These are phyloP conservation scores for Aphrophora alni DNA, from an alignment of 2,888 invertebrate species.

Conservation along the genomic window DNA sequence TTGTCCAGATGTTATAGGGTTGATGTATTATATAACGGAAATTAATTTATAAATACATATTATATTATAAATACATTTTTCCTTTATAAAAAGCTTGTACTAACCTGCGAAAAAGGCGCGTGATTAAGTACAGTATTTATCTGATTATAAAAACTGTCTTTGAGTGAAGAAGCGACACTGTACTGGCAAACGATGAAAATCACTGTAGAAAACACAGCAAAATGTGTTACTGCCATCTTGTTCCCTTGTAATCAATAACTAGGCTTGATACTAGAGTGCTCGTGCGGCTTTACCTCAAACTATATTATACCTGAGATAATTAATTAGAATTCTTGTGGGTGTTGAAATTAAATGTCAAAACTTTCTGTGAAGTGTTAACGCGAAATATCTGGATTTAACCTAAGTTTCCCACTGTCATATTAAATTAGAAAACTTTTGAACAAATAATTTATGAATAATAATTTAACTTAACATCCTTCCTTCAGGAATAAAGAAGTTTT, in stretches of 20 bases:
- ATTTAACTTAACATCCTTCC: no score
- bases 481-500: no score
- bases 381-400: no score
- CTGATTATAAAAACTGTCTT: slow-evolving; percentile 42
- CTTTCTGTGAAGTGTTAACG: no score
- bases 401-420: no score
- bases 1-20: no score
- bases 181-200: neutral
- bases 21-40: neutral
- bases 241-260: neutral
- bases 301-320: no score
- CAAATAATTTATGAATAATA: no score
- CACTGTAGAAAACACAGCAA: neutral
- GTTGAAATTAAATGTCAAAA: no score
- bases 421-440: no score
- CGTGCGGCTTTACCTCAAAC: neutral
- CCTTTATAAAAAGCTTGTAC: neutral
- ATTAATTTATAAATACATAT: neutral
- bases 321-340: no score
- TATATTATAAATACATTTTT: neutral
- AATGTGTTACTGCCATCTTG: neutral
- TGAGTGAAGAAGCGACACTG: slow-evolving; percentile 25
- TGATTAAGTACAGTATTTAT: slow-evolving; percentile 41
- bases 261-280: neutral
- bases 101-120: slow-evolving; percentile 33